Evolutionary conservation across 1,140 invertebrate species (phyloP).

Genomic region (Nasonia vitripennis): DNA sequence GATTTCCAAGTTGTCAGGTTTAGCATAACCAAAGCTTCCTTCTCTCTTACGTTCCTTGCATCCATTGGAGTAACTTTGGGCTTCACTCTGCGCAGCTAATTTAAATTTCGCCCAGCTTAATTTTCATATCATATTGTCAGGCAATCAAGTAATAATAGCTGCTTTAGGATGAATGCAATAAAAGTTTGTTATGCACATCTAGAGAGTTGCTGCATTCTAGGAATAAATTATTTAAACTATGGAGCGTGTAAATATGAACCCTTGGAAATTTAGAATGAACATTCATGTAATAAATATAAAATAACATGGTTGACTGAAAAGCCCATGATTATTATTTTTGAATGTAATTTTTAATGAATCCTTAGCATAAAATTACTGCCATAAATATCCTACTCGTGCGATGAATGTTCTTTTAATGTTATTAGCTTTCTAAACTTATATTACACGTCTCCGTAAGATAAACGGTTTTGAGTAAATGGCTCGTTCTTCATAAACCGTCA

Average conservation of each 20-base stretch:
- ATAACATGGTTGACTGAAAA: too few relatives aligned
- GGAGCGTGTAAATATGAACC: too few relatives aligned
- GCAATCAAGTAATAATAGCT: not conserved
- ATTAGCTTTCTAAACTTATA: slow-evolving; percentile 23
- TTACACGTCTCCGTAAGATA: slow-evolving; percentile 22
- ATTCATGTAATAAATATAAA: too few relatives aligned
- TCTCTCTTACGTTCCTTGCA: not conserved
- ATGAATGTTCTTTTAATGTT: slow-evolving; percentile 38
- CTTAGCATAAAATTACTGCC: not conserved
- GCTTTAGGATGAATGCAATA: too few relatives aligned
- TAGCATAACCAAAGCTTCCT: slow-evolving; percentile 14
- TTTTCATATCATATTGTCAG: slow-evolving; percentile 35
- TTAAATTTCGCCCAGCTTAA: slow-evolving; percentile 20
- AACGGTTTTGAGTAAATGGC: slow-evolving; percentile 44
- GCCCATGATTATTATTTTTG: not conserved
- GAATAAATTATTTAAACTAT: too few relatives aligned
- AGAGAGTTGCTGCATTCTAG: too few relatives aligned
- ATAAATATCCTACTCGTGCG: not conserved
- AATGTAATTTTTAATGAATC: not conserved
- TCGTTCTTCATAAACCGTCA: slow-evolving; percentile 44
- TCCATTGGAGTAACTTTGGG: not conserved
- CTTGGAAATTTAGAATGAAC: too few relatives aligned
- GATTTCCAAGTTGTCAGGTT: slow-evolving; percentile 41
- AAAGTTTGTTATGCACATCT: too few relatives aligned
- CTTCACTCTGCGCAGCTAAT: slow-evolving; percentile 6